Conservation (phyloP, 1,140 invertebrate genomes). For the Lineus longissimus region DNA sequence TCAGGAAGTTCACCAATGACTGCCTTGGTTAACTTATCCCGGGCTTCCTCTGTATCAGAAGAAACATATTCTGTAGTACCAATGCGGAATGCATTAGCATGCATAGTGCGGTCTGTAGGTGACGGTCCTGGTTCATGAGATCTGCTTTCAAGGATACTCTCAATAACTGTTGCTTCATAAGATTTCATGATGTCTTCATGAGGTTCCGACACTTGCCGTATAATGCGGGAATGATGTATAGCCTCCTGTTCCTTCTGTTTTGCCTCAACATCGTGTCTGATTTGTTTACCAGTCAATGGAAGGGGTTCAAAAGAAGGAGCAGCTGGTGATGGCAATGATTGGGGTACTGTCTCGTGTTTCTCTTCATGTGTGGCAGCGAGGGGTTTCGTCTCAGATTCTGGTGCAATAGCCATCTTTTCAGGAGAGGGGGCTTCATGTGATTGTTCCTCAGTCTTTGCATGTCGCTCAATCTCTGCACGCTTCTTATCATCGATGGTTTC, state of each 20-base stretch:
- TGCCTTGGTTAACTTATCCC: background rate
- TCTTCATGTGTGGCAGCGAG: background rate
- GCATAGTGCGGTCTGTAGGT: background rate
- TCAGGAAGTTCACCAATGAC: too few relatives aligned
- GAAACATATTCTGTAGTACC: conserved; percentile 4
- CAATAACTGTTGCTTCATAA: conserved; percentile 39
- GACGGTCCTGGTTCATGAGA: conserved; percentile 15
- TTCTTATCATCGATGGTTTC: conserved; percentile 44
- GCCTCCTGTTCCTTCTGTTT: background rate
- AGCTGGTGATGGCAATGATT: background rate
- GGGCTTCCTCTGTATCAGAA: background rate
- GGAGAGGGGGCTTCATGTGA: background rate
- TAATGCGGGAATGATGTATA: background rate
- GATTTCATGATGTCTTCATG: conserved; percentile 41
- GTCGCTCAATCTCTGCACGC: background rate
- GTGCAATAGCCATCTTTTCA: too few relatives aligned
- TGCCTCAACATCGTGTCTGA: background rate
- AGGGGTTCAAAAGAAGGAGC: background rate
- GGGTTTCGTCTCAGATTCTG: background rate
- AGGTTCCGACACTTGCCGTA: conserved; percentile 27
- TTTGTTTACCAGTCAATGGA: background rate
- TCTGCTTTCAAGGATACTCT: conserved; percentile 36
- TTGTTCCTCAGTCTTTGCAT: background rate
- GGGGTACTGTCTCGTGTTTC: background rate
- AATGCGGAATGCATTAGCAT: background rate